Evolutionary conservation across 2,888 invertebrate genomes (phyloP), one percentile per base, ranked within the genome.

Genomic region (Drosophila colorata): DNA sequence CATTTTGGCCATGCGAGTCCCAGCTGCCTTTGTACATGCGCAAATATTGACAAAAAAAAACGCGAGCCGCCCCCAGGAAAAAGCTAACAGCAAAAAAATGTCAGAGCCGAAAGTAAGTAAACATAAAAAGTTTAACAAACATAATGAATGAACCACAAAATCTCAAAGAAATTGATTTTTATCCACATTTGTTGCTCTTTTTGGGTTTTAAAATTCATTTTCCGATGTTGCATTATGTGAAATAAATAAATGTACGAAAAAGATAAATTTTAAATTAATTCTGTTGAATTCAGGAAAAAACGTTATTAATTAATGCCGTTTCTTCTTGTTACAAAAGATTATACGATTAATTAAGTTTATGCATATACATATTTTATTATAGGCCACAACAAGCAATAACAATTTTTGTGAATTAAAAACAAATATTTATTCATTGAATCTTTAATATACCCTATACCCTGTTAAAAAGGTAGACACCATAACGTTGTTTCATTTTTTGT

Each of bases 41-140:
- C 55, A 68, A 75, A 76, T 71, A 71, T 75, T 75, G 67, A 63
- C 68, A 67, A 53, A 44, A 41, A 41, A 44, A 31, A 58, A 38
- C 55, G 40, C 38, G 31, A 20, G n/a, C 23, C 46, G 13, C 18
- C n/a, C 38, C 44, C 33, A 1, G 13, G n/a, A 33, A n/a, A 8
- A 25, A 44, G 25, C n/a, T 16, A 40, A 49, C 14, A 40, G n/a
- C n/a, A 41, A 18, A 28, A 16, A 13, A 37, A 20, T 41, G 18
- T 31, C 41, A 38, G 7, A 13, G 20, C 0, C 25, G 46, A 2
- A 40, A 31, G 55, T 44, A 46, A 46, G 31, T n/a, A 46, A 60
- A 47, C 14, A 59, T 14, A 41, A 28, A 40, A 65, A 49, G 48
- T 46, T 40, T 46, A 25, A 23, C 44, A 52, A 66, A 67, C 51